Evolutionary conservation across 1,140 invertebrate species (phyloP), one percentile per base, ranked within the genome.

Genomic region (Araneus ventricosus): DNA sequence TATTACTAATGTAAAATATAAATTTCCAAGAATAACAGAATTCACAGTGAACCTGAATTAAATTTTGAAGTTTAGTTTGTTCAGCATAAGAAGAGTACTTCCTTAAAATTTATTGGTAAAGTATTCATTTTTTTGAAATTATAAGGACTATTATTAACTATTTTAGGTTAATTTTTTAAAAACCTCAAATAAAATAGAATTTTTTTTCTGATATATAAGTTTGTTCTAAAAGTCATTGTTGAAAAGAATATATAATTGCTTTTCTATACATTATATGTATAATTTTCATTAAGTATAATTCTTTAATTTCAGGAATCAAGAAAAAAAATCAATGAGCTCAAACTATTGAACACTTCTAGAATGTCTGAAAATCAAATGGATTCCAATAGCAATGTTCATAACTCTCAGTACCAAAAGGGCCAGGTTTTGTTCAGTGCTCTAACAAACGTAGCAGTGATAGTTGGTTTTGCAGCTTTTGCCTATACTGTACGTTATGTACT

Each of bases 401-500:
- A 95, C 37, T 94, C 94, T 93, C 95, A 96, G 67, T 96, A 97
- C 90, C 97, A 97, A 94, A 97, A 97, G 92, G 96, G 96, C 37
- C 94, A 94, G 24, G 91, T 88, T 37, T 95, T 98, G 93, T 97
- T 97, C 70, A 97, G 96, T 94, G 97, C 97, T 89, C 94, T 98
- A 63, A 97, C 97, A 85, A 98, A 98, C 95, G 96, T 98, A 93
- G 96, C 97, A 95, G 97, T 98, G 80, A 96, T 98, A 61, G 95
- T 98, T 79, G 97, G 97, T 67, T 97, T 98, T 95, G 97, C 97
- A n/a, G 97, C 97, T 45, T 98, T 99, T 95, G 97, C 97, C 30
- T 98, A 97, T 94, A 97, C 97, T 94, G 98, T 99, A 20, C 98
- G 98, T 96, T 98, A 98, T 96, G 98, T 99, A 30, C 95, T 98